Evolutionary conservation across 2,888 invertebrate species (phyloP).

Genomic region (Hydriomena furcata): DNA sequence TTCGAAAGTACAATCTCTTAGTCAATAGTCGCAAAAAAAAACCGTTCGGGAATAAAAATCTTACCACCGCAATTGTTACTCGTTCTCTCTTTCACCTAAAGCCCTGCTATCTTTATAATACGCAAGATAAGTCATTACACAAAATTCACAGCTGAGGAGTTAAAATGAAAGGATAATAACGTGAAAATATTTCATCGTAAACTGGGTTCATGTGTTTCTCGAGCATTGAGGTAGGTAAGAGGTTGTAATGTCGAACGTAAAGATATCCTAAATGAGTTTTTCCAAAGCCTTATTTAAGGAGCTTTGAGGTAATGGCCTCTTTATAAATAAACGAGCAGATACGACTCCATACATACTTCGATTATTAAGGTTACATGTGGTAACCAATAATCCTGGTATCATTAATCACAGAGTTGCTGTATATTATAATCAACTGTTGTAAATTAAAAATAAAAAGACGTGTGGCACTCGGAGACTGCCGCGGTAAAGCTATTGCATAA

Average conservation of each 20-base stretch:
- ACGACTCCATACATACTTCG: no score
- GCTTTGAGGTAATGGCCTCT: background rate
- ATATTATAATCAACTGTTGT: no score
- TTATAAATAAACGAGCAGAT: no score
- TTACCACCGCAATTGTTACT: conserved; percentile 6
- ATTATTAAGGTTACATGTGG: no score
- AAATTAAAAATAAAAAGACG: no score
- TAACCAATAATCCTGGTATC: no score
- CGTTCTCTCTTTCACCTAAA: conserved; percentile 18
- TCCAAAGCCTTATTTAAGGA: conserved; percentile 1
- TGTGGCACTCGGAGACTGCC: no score
- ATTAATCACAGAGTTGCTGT: no score
- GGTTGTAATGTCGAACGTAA: conserved; percentile 2
- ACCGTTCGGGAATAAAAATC: background rate
- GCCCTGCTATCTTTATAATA: conserved; percentile 29
- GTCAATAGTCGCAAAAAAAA: no score
- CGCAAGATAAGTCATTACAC: conserved; percentile 30
- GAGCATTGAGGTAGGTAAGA: conserved; percentile 8
- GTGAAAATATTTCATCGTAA: conserved; percentile 28
- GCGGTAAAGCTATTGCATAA: no score
- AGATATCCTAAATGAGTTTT: conserved; percentile 5
- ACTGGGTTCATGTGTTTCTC: conserved; percentile 24
- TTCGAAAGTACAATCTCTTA: no score
- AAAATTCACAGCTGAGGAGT: conserved; percentile 29
- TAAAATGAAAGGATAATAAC: conserved; percentile 32